A percentile compares a stretch with the other conserved stretches of the same genome.
These are phyloP conservation scores for Ormyrus thymus DNA, from an alignment of 2,888 invertebrate genomes.

Conservation along the genomic window DNA sequence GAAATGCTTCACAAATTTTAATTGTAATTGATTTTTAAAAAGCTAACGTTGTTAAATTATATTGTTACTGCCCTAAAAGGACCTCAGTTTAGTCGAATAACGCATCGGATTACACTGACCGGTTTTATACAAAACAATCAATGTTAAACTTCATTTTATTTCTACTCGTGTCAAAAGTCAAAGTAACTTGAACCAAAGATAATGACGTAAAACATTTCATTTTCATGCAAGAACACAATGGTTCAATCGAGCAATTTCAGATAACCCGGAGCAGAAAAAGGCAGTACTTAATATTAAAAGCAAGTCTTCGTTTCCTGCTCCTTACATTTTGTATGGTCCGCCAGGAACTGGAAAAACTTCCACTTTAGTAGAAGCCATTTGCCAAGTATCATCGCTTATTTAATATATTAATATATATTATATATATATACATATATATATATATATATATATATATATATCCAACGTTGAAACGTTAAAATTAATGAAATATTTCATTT, in stretches of 20 bases:
- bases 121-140: not conserved
- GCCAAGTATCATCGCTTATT: slow-evolving; percentile 76
- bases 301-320: slow-evolving; percentile 80
- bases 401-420: not conserved
- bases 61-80: no score
- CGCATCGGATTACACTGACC: no score
- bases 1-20: no score
- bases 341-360: slow-evolving; percentile 89
- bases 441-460: slow-evolving; percentile 14
- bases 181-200: slow-evolving; percentile 1
- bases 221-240: slow-evolving; percentile 53
- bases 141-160: slow-evolving; percentile 20
- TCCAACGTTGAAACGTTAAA: no score
- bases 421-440: slow-evolving; percentile 9
- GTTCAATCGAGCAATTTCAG: slow-evolving; percentile 73
- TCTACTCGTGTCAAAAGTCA: not conserved
- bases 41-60: no score
- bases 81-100: no score
- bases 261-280: slow-evolving; percentile 79
- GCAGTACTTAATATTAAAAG: slow-evolving; percentile 83
- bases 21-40: no score
- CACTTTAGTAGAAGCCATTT: slow-evolving; percentile 82
- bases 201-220: not conserved
- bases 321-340: slow-evolving; percentile 91
- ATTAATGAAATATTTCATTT: slow-evolving; percentile 17